These are phyloP conservation scores for Prinia subflava DNA, from an alignment of 2,113 vertebrate species.

Conservation along the genomic window DNA sequence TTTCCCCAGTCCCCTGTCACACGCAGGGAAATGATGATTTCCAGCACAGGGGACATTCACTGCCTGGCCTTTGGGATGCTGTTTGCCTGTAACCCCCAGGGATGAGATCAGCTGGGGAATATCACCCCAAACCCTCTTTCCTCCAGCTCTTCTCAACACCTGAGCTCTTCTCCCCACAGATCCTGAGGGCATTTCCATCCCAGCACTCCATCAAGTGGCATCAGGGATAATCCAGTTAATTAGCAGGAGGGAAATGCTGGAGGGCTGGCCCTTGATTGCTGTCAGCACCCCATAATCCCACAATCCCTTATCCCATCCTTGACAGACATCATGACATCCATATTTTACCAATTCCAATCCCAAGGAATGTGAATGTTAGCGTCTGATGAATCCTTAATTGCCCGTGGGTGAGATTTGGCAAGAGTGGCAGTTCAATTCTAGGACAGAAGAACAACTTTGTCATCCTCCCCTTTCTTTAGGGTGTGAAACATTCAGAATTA, in stretches of 20 bases:
- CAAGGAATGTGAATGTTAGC: not conserved
- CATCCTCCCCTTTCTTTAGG: not conserved
- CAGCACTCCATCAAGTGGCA: not conserved
- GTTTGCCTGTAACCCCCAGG: not conserved
- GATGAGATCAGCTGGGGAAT: not conserved
- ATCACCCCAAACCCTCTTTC: not conserved
- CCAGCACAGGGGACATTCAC: not conserved
- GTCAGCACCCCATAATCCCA: not conserved
- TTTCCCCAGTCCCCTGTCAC: accelerated
- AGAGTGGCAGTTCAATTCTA: not conserved
- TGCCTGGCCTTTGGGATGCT: not conserved
- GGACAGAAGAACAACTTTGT: not conserved
- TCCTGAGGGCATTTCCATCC: not conserved
- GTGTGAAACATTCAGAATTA: not conserved
- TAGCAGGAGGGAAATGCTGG: not conserved
- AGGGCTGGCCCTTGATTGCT: not conserved
- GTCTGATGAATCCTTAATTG: not conserved
- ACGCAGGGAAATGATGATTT: not conserved
- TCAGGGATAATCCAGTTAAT: not conserved
- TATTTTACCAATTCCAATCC: not conserved
- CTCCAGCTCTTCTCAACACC: not conserved
- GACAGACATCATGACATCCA: not conserved
- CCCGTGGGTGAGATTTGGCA: not conserved
- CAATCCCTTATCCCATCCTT: not conserved
- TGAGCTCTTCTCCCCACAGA: not conserved